phyloP scores from a whole-genome alignment of 2,888 invertebrate species.

The Chelonus formosanus region DNA sequence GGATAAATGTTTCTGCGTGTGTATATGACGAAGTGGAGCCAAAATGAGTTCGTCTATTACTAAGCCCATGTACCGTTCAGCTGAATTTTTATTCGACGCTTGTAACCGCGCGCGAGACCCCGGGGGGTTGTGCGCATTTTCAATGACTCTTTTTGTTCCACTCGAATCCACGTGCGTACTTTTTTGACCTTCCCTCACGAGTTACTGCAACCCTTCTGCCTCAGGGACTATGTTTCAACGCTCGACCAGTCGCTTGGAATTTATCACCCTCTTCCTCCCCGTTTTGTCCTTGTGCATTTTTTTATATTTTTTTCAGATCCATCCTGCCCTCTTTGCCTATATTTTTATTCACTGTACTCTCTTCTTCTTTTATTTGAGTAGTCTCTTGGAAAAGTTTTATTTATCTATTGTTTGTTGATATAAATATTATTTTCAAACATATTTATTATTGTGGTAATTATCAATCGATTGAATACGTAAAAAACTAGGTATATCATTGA shows the following conservation, averaged over 20 bases:
- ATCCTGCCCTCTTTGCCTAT: no score
- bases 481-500: no score
- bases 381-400: no score
- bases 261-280: conserved; percentile 11
- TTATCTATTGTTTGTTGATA: no score
- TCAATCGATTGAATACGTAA: no score
- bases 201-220: conserved; percentile 5
- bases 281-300: not conserved
- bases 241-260: conserved; percentile 17
- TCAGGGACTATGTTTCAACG: conserved; percentile 13
- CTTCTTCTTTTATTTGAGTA: no score
- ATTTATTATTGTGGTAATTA: no score
- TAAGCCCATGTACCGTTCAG: conserved; percentile 54
- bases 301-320: not conserved
- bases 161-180: conserved; percentile 44
- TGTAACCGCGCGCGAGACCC: conserved; percentile 52
- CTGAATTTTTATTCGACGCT: conserved; percentile 57
- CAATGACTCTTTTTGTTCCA: conserved; percentile 52
- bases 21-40: conserved; percentile 26
- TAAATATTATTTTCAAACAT: no score
- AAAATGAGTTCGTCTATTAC: conserved; percentile 49
- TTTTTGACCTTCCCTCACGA: conserved; percentile 33
- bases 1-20: not conserved
- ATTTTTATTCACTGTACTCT: no score
- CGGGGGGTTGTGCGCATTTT: conserved; percentile 44